A percentile compares a stretch with the other conserved stretches of the same genome.
Evolutionary conservation across 37 sponge, comb jelly and placozoan species (phyloP).

Genomic region (Tethya wilhelma): DNA sequence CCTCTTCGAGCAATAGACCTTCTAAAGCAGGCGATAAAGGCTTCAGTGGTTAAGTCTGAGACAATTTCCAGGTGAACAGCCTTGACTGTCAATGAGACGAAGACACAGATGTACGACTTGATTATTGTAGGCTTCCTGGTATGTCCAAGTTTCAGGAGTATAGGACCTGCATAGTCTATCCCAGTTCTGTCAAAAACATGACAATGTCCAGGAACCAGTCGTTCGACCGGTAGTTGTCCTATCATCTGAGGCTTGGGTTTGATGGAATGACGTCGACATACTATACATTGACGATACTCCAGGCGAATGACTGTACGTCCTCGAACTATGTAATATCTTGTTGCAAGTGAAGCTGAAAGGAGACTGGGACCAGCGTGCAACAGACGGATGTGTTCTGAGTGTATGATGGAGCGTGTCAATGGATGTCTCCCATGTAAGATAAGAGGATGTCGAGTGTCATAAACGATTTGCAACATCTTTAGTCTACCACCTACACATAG

Average conservation of each 20-base stretch:
- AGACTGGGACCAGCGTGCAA: neutral
- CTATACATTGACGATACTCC: neutral
- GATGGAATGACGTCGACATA: neutral
- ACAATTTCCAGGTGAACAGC: too few species aligned
- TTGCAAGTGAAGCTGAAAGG: neutral
- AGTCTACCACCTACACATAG: neutral
- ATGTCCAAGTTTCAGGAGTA: slow-evolving; percentile 10
- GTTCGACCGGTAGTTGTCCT: slow-evolving; percentile 11
- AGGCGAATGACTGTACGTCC: neutral
- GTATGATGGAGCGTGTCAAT: neutral
- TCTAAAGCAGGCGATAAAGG: too few species aligned
- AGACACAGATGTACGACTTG: slow-evolving; percentile 36
- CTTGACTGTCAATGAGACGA: too few species aligned
- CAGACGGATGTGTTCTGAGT: neutral
- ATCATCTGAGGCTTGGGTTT: neutral
- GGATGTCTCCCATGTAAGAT: neutral
- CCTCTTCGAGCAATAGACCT: too few species aligned
- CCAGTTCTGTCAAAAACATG: neutral
- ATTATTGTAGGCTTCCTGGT: slow-evolving; percentile 10
- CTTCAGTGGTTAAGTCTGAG: too few species aligned
- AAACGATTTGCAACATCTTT: neutral
- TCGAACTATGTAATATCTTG: neutral
- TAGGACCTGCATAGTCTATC: slow-evolving; percentile 37
- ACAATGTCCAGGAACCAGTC: neutral
- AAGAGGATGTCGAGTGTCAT: neutral